These are phyloP conservation scores for Malurus leucopterus DNA, from an alignment of 2,797 vertebrate species.

Conservation along the genomic window DNA sequence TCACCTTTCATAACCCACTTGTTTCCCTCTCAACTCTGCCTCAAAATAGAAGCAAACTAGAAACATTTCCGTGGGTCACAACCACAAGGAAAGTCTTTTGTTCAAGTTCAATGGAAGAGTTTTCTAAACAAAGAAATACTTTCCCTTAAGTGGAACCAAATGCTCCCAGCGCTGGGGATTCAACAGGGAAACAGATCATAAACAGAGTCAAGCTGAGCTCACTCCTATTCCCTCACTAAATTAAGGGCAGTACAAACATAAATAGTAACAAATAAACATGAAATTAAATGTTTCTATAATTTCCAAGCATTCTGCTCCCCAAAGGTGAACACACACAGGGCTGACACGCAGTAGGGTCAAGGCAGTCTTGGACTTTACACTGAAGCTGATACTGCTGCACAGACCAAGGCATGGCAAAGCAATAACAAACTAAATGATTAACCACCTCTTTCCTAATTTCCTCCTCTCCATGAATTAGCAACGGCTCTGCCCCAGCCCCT, in stretches of 20 bases:
- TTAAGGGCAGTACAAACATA: neutral
- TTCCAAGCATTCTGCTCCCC: neutral
- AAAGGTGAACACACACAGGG: neutral
- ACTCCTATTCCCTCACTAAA: neutral
- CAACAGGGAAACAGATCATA: neutral
- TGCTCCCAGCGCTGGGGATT: neutral
- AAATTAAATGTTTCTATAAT: neutral
- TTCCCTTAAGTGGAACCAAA: slow-evolving; percentile 56
- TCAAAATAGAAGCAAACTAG: slow-evolving; percentile 41
- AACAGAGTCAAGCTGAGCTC: slow-evolving; percentile 12
- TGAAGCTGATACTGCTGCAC: fast-evolving
- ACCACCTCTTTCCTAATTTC: fast-evolving
- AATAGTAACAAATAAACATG: slow-evolving; percentile 19
- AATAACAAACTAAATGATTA: neutral
- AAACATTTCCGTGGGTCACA: slow-evolving; percentile 31
- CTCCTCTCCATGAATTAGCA: neutral
- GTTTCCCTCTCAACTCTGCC: neutral
- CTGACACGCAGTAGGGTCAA: neutral
- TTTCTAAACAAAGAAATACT: slow-evolving; percentile 50
- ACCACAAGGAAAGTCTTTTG: slow-evolving; percentile 47
- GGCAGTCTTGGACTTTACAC: neutral
- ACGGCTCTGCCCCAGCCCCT: neutral
- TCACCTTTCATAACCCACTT: neutral
- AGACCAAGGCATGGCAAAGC: neutral
- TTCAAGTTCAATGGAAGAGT: slow-evolving; percentile 44